Percentiles rank a stretch among this genome's conserved stretches.
Conservation (phyloP, 92 coral and sea anemone genomes). For the Scolanthus callimorphus region DNA sequence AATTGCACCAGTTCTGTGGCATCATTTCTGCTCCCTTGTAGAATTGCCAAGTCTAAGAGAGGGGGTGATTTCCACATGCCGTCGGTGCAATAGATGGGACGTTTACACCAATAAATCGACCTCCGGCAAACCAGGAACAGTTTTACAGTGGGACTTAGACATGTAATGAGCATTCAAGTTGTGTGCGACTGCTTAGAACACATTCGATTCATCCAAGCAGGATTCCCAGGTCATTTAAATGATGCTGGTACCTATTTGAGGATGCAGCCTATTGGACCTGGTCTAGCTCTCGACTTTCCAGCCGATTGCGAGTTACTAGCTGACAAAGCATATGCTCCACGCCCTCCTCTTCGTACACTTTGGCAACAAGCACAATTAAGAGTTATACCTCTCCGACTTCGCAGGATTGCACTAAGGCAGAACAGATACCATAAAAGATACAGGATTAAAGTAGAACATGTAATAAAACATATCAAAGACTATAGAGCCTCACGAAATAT, state of each 20-base stretch:
- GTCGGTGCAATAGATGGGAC: slow-evolving; percentile 5
- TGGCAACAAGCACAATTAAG: slow-evolving; percentile 9
- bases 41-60: not conserved
- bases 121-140: not conserved
- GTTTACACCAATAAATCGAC: slow-evolving; percentile 9
- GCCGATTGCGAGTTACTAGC: slow-evolving; percentile 12
- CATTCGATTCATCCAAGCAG: slow-evolving; percentile 11
- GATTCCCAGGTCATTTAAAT: slow-evolving; percentile 1
- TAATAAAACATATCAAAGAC: slow-evolving; percentile 10
- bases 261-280: too few species aligned
- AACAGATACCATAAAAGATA: slow-evolving; percentile 4
- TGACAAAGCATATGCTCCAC: slow-evolving; percentile 8
- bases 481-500: slow-evolving; percentile 12
- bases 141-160: slow-evolving; percentile 2
- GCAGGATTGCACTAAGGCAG: slow-evolving; percentile 1
- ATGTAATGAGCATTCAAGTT: slow-evolving; percentile 2
- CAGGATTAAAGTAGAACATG: slow-evolving; percentile 11
- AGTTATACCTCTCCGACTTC: not conserved
- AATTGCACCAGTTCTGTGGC: too few species aligned
- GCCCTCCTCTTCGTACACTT: not conserved
- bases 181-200: slow-evolving; percentile 1
- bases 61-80: slow-evolving; percentile 1
- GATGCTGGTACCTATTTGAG: slow-evolving; percentile 4
- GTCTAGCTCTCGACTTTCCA: too few species aligned
- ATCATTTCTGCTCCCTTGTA: slow-evolving; percentile 1